phyloP scores from a whole-genome alignment of 2,888 invertebrate genomes.

The Meiosimyza decipiens region DNA sequence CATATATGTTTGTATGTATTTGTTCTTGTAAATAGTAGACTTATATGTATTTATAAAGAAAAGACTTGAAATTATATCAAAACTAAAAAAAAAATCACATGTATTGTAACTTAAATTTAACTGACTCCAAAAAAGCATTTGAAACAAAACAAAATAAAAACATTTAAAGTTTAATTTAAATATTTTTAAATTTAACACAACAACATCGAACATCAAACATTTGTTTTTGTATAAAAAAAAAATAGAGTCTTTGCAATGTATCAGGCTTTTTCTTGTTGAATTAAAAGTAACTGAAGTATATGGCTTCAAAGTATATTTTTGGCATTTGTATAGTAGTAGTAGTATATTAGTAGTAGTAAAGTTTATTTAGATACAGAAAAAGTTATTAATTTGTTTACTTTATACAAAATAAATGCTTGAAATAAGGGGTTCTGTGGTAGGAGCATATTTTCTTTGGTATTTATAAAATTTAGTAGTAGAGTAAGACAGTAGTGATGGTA shows the following conservation, averaged over 20 bases:
- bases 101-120: too few relatives aligned
- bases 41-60: too few relatives aligned
- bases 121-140: slow-evolving; percentile 24
- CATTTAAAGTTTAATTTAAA: slow-evolving; percentile 38
- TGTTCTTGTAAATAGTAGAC: too few relatives aligned
- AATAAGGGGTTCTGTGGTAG: slow-evolving; percentile 21
- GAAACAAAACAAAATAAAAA: slow-evolving; percentile 46
- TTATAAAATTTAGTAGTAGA: slow-evolving; percentile 12
- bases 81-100: not conserved
- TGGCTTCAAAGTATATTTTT: slow-evolving; percentile 35
- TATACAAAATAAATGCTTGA: slow-evolving; percentile 34
- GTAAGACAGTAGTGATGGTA: slow-evolving; percentile 13
- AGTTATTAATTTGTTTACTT: slow-evolving; percentile 18
- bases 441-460: not conserved
- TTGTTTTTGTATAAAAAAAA: slow-evolving; percentile 32
- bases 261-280: not conserved
- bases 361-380: not conserved
- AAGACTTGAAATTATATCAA: not conserved
- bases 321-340: slow-evolving; percentile 38
- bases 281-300: slow-evolving; percentile 23
- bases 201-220: slow-evolving; percentile 60
- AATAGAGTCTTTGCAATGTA: not conserved
- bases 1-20: too few relatives aligned
- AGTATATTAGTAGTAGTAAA: slow-evolving; percentile 2
- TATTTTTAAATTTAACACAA: slow-evolving; percentile 46